These are phyloP conservation scores for Hoplias malabaricus DNA, from an alignment of 2,113 vertebrate genomes.

Conservation along the genomic window DNA sequence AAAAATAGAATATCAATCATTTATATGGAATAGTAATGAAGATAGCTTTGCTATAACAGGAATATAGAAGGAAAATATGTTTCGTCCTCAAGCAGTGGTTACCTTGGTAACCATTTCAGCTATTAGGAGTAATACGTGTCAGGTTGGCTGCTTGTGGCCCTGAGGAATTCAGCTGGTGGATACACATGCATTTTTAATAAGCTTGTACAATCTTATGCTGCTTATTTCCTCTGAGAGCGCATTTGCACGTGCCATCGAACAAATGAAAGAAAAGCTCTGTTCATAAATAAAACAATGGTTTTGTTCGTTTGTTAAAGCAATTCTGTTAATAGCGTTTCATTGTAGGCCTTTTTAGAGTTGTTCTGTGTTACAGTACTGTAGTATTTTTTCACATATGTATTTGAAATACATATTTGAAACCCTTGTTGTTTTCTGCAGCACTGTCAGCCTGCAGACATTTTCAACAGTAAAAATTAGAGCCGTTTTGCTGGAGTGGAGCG, in stretches of 20 bases:
- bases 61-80: constrained; percentile 23
- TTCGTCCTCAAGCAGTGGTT: constrained; percentile 49
- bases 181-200: constrained; percentile 56
- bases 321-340: too few relatives aligned
- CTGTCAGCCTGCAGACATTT: constrained; percentile 17
- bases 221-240: constrained; percentile 34
- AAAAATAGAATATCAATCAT: neutral
- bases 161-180: constrained; percentile 48
- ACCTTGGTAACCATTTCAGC: constrained; percentile 51
- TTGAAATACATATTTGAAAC: too few relatives aligned
- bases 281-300: neutral
- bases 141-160: constrained; percentile 40
- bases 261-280: constrained; percentile 10
- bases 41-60: neutral
- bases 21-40: neutral
- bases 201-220: constrained; percentile 13
- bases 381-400: constrained; percentile 26
- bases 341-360: neutral
- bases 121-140: constrained; percentile 41
- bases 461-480: constrained; percentile 38
- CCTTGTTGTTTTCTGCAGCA: constrained; percentile 11
- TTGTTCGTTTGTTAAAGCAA: neutral
- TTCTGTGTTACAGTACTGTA: neutral
- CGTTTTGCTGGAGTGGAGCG: constrained; percentile 42
- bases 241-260: neutral